phyloP scores from a whole-genome alignment of 2,113 vertebrate species.

The Scalopus aquaticus region DNA sequence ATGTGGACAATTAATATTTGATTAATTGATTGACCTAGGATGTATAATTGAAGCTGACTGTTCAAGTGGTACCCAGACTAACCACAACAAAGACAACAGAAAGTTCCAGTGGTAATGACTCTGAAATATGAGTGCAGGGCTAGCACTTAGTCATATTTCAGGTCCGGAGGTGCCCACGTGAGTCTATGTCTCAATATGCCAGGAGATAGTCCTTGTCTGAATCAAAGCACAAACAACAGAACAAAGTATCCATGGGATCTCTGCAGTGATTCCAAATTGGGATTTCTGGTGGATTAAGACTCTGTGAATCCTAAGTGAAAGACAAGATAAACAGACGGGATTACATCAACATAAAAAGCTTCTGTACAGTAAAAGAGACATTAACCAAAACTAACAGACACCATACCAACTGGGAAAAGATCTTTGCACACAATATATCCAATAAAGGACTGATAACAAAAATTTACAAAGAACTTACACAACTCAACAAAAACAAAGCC shows the following conservation, averaged over 20 bases:
- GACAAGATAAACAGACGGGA: no score
- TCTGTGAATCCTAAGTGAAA: not conserved
- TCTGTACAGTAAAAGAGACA: no score
- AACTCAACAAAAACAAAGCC: no score
- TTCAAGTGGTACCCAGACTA: not conserved
- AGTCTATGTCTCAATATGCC: not conserved
- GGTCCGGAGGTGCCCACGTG: not conserved
- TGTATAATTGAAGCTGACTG: not conserved
- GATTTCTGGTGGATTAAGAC: not conserved
- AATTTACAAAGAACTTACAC: no score
- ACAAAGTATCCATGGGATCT: not conserved
- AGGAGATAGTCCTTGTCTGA: not conserved
- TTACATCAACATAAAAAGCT: no score
- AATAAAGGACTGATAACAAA: no score
- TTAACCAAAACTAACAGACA: no score
- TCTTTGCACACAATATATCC: no score
- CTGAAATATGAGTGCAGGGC: not conserved
- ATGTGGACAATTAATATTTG: not conserved
- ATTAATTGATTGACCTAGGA: not conserved
- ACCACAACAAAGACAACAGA: not conserved
- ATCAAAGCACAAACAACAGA: not conserved
- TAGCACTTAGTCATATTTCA: not conserved
- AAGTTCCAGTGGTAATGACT: rapidly evolving
- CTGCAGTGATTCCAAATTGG: not conserved
- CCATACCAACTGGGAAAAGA: no score